Evolutionary conservation across 2,113 vertebrate genomes (phyloP).

Genomic region (Anoplopoma fimbria): DNA sequence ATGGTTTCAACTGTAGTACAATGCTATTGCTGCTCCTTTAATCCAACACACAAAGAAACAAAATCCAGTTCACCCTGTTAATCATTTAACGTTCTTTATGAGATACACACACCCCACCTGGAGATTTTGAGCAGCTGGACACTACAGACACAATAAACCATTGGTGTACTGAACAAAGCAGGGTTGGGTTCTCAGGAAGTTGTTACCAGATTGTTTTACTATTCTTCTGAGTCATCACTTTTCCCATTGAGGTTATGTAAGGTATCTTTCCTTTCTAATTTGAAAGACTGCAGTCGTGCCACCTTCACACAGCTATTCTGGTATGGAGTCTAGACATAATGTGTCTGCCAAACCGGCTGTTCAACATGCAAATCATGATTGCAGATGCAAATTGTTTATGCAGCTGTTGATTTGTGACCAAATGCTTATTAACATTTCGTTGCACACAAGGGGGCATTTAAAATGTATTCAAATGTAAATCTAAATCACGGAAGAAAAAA

Average conservation of each 20-base stretch:
- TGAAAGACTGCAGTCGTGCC: not conserved
- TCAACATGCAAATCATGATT: slow-evolving; percentile 2
- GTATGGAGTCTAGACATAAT: not conserved
- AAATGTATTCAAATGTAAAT: not conserved
- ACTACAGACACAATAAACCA: not conserved
- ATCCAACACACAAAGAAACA: not conserved
- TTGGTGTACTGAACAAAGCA: not conserved
- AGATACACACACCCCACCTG: not conserved
- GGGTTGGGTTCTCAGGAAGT: not conserved
- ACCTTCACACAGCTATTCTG: not conserved
- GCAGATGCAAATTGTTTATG: slow-evolving; percentile 3
- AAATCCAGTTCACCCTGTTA: not conserved
- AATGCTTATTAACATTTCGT: not conserved
- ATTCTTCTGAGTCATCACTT: not conserved
- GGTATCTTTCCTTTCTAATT: not conserved
- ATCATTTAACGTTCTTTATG: not conserved
- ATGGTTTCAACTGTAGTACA: not conserved
- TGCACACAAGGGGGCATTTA: not conserved
- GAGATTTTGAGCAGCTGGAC: not conserved
- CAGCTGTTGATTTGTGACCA: slow-evolving; percentile 11
- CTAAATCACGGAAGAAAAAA: not conserved
- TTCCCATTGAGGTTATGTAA: not conserved
- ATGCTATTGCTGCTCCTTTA: not conserved
- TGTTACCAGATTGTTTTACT: not conserved
- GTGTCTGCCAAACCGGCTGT: not conserved